These are phyloP conservation scores for Hylaea fasciaria DNA, from an alignment of 2,888 invertebrate species.

Conservation along the genomic window DNA sequence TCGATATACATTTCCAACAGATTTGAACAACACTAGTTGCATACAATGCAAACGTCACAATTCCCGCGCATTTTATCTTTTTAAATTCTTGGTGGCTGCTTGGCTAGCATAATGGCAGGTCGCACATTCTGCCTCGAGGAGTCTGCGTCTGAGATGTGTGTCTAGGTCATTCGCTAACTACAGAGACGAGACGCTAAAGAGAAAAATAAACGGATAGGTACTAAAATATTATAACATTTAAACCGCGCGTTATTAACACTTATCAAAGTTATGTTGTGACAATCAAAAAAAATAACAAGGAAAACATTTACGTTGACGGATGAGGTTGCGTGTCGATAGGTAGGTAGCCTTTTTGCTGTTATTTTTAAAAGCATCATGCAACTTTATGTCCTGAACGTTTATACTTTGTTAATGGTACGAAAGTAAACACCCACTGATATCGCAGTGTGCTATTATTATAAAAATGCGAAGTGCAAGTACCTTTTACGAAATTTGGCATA, in stretches of 20 bases:
- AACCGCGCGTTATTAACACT: conserved; percentile 14
- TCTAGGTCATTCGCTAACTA: conserved; percentile 42
- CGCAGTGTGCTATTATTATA: no score
- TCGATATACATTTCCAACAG: conserved; percentile 1
- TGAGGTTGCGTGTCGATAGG: not conserved
- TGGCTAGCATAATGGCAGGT: conserved; percentile 1
- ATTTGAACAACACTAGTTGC: not conserved
- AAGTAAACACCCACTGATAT: no score
- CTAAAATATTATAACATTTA: no score
- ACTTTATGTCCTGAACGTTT: not conserved
- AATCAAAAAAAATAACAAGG: conserved; percentile 18
- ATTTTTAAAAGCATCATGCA: not conserved
- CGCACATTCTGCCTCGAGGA: conserved; percentile 4
- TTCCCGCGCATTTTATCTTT: conserved; percentile 11
- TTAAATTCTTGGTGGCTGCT: conserved; percentile 10
- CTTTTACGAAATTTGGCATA: no score
- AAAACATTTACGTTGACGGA: conserved; percentile 2
- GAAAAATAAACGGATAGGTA: conserved; percentile 39
- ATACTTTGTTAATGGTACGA: not conserved
- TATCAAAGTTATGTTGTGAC: conserved; percentile 7
- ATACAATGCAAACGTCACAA: conserved; percentile 2
- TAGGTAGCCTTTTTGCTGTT: not conserved
- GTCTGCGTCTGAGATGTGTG: conserved; percentile 7
- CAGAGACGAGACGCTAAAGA: conserved; percentile 45
- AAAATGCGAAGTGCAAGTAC: no score